Percentiles rank a stretch among this genome's conserved stretches.
Conservation (phyloP, 2,888 invertebrate species). For the Cheilosia grossa region DNA sequence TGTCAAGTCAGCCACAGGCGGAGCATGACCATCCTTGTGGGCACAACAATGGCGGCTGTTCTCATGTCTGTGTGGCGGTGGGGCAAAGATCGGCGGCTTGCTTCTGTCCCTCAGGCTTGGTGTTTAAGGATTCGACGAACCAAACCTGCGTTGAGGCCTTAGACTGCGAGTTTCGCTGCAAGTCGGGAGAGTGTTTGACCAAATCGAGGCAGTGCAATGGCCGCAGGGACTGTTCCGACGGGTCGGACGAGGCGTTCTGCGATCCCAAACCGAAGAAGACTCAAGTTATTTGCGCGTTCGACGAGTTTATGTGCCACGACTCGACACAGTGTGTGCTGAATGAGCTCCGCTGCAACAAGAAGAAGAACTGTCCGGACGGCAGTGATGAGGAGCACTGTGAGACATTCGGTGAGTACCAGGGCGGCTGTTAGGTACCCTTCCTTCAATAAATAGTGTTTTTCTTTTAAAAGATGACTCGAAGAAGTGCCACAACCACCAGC, state of each 20-base stretch:
- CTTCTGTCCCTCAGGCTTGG: slow-evolving; percentile 88
- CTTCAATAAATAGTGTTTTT: neutral
- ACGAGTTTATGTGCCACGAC: slow-evolving; percentile 85
- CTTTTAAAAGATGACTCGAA: slow-evolving; percentile 76
- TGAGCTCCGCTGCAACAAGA: slow-evolving; percentile 84
- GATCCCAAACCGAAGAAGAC: slow-evolving; percentile 79
- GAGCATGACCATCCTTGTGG: slow-evolving; percentile 85
- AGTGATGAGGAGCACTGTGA: slow-evolving; percentile 85
- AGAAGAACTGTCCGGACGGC: slow-evolving; percentile 85
- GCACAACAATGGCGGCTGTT: slow-evolving; percentile 87
- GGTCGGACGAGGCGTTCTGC: slow-evolving; percentile 85
- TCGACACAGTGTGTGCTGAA: slow-evolving; percentile 84
- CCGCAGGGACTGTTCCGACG: slow-evolving; percentile 85
- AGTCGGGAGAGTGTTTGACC: slow-evolving; percentile 85
- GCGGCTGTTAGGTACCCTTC: neutral
- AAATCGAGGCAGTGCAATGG: slow-evolving; percentile 85
- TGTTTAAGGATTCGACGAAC: slow-evolving; percentile 83
- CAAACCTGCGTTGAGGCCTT: slow-evolving; percentile 85
- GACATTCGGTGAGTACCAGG: slow-evolving; percentile 78
- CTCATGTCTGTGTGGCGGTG: slow-evolving; percentile 88
- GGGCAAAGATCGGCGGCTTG: slow-evolving; percentile 82
- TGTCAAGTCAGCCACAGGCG: slow-evolving; percentile 73
- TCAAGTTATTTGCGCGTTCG: slow-evolving; percentile 81
- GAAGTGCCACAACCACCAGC: slow-evolving; percentile 83
- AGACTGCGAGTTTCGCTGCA: slow-evolving; percentile 84